These are phyloP conservation scores for Nothobranchius furzeri DNA, from an alignment of 2,113 vertebrate genomes.

Conservation along the genomic window DNA sequence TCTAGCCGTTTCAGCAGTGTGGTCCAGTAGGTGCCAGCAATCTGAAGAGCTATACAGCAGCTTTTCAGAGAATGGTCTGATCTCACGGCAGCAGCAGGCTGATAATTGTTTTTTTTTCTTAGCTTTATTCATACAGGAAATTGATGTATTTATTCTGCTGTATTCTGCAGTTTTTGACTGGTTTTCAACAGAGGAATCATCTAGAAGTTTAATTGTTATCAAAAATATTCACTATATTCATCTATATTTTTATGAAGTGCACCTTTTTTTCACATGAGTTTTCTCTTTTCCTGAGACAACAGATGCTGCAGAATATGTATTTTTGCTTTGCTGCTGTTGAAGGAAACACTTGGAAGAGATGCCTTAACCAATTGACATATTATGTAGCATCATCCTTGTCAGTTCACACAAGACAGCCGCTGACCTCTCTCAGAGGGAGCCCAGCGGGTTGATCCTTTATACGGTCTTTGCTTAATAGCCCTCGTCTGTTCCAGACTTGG, in stretches of 20 bases:
- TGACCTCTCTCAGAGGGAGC: slow-evolving; percentile 45
- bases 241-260: no score
- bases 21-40: slow-evolving; percentile 34
- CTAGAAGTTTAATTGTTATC: slow-evolving; percentile 26
- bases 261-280: slow-evolving; percentile 23
- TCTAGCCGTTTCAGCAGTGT: slow-evolving; percentile 26
- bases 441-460: slow-evolving; percentile 51
- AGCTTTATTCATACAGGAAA: no score
- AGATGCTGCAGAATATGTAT: slow-evolving; percentile 23
- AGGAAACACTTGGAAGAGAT: slow-evolving; percentile 51
- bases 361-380: slow-evolving; percentile 52
- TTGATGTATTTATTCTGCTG: slow-evolving; percentile 1
- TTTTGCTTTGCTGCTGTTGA: slow-evolving; percentile 36
- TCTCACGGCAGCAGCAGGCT: slow-evolving; percentile 18
- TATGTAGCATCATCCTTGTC: slow-evolving; percentile 46
- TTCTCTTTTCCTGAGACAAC: slow-evolving; percentile 14
- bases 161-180: slow-evolving; percentile 9
- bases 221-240: background rate
- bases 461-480: slow-evolving; percentile 52
- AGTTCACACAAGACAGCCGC: slow-evolving; percentile 39
- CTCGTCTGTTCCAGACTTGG: slow-evolving; percentile 43
- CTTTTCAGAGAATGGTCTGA: slow-evolving; percentile 21
- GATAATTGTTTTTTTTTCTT: no score
- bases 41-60: slow-evolving; percentile 42
- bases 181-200: slow-evolving; percentile 17